Conservation (phyloP, 2,888 invertebrate genomes). For the Heteromurus nitidus region DNA sequence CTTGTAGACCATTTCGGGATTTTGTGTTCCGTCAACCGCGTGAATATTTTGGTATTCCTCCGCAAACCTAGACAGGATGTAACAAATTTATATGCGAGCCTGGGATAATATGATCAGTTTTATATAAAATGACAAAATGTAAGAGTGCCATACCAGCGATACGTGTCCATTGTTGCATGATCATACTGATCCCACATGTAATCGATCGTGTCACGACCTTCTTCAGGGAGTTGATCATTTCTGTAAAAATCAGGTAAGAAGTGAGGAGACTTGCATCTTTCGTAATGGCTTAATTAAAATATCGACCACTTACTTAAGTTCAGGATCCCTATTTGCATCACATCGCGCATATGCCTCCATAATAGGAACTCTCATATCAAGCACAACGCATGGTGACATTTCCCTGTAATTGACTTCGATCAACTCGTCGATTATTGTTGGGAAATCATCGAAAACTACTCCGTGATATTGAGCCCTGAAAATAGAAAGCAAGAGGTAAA, state of each 20-base stretch:
- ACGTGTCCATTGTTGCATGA: slow-evolving; percentile 28
- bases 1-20: slow-evolving; percentile 56
- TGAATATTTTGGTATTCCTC: slow-evolving; percentile 65
- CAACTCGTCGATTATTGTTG: slow-evolving; percentile 59
- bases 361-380: slow-evolving; percentile 64
- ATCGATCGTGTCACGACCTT: slow-evolving; percentile 38
- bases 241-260: neutral
- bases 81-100: neutral
- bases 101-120: no score
- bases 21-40: slow-evolving; percentile 52
- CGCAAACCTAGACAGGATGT: slow-evolving; percentile 15
- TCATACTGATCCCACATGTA: slow-evolving; percentile 37
- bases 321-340: slow-evolving; percentile 33
- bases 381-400: slow-evolving; percentile 64
- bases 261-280: neutral
- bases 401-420: slow-evolving; percentile 69
- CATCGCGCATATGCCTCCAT: slow-evolving; percentile 48
- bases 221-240: slow-evolving; percentile 30
- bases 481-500: neutral
- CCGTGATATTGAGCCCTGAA: slow-evolving; percentile 69
- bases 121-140: no score
- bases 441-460: slow-evolving; percentile 70
- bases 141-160: slow-evolving; percentile 40
- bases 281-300: no score
- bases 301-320: slow-evolving; percentile 29